A percentile compares a stretch with the other conserved stretches of the same genome.
phyloP scores from a whole-genome alignment of 2,113 vertebrate species.

The Seriola dumerili region DNA sequence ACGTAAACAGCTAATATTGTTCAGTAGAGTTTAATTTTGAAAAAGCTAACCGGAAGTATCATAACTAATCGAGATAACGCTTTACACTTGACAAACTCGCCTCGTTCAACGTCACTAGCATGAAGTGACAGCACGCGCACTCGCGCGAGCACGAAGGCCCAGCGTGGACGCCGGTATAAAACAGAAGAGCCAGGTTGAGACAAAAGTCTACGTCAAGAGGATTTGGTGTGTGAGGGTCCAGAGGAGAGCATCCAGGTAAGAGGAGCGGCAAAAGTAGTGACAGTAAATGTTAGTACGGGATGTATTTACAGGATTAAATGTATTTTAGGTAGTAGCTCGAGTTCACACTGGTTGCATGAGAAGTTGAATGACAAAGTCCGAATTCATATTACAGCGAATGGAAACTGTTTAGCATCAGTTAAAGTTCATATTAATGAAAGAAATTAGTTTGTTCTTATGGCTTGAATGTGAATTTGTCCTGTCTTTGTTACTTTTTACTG shows the following conservation, averaged over 20 bases:
- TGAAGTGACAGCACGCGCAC: background rate
- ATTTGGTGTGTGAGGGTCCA: constrained; percentile 45
- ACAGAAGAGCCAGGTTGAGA: constrained; percentile 62
- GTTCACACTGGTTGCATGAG: background rate
- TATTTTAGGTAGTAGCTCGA: background rate
- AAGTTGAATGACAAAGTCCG: background rate
- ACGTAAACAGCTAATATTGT: background rate
- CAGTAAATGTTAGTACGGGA: constrained; percentile 6
- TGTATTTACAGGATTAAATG: background rate
- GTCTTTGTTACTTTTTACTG: background rate
- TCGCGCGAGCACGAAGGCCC: background rate
- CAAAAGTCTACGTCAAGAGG: constrained; percentile 64
- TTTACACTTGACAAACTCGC: background rate
- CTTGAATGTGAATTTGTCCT: background rate
- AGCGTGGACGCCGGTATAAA: constrained; percentile 75
- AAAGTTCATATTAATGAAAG: background rate
- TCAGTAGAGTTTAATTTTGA: constrained; percentile 23
- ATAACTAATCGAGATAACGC: accelerated
- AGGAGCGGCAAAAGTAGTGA: background rate
- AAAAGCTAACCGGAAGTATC: constrained; percentile 24
- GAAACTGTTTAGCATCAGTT: background rate
- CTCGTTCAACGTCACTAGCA: background rate
- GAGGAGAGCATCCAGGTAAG: constrained; percentile 67
- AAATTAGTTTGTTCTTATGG: background rate
- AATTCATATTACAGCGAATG: background rate